Evolutionary conservation across 1,140 invertebrate species (phyloP), one percentile per base, ranked within the genome.

Genomic region (Heliconius congener): DNA sequence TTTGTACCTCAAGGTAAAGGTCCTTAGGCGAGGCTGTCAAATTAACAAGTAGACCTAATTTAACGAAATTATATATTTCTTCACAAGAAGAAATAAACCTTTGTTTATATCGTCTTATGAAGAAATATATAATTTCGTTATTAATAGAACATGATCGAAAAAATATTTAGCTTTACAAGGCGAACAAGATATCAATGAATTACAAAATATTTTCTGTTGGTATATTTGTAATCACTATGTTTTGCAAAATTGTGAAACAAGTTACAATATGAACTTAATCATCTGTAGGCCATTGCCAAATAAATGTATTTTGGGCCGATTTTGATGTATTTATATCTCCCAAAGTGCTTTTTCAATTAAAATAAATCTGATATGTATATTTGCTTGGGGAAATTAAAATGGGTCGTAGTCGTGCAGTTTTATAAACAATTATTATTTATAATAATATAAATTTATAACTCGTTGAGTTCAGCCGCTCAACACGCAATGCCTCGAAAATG

Each of bases 231-330:
- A 84, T 79, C 79, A 75, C 75, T 79, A 81, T 82, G 81, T 82
- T 83, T 84, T 83, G 85, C 80, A 81, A 84, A 84, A 82, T 84
- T 82, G 79, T 80, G 77, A 83, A 86, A 84, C 81, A 55, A 79
- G 81, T 82, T 82, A 82, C 81, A 81, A 83, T 83, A 84, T 82
- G 79, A 82, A 80, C 73, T 79, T 80, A 80, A 84, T 86, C 85
- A 79, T 86, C 85, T 83, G 83, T 84, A 77, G 84, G 84, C 83
- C 83, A 84, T 77, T 84, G 83, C 80, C 84, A 83, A 83, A 83
- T 77, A 74, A 50, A 81, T 81, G 46, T 57, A 71, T 72, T 81
- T 72, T 77, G 72, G 34, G 8, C 27, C 37, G 42, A 19, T 77
- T 77, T 37, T 16, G 8, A 70, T 52, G 9, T 34, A 70, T 39